These are phyloP conservation scores for Coremacera marginata DNA, from an alignment of 2,888 invertebrate species.

Conservation along the genomic window DNA sequence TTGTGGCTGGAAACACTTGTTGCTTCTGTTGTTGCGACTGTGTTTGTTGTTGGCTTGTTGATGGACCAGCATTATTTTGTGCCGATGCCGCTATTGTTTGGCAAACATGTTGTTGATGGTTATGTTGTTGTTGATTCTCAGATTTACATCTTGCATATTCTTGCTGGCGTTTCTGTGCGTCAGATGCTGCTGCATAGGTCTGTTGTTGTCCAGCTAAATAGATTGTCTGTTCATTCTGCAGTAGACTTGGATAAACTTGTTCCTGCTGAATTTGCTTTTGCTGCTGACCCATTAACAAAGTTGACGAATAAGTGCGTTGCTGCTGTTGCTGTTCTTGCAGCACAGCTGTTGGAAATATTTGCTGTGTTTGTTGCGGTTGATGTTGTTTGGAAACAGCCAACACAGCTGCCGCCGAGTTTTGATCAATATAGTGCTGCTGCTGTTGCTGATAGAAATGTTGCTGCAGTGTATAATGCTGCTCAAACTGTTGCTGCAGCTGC, in stretches of 20 bases:
- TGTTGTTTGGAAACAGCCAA: slow-evolving; percentile 50
- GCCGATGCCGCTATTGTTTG: slow-evolving; percentile 32
- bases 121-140: slow-evolving; percentile 44
- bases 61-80: slow-evolving; percentile 30
- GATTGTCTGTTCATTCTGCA: slow-evolving; percentile 22
- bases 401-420: slow-evolving; percentile 13
- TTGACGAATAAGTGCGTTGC: slow-evolving; percentile 34
- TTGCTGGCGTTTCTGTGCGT: slow-evolving; percentile 1
- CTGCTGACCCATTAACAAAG: slow-evolving; percentile 2
- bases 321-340: slow-evolving; percentile 45
- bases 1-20: slow-evolving; percentile 43
- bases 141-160: slow-evolving; percentile 16
- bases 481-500: slow-evolving; percentile 52
- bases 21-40: slow-evolving; percentile 49
- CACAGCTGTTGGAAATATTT: slow-evolving; percentile 43
- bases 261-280: background rate
- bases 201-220: slow-evolving; percentile 24
- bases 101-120: slow-evolving; percentile 14
- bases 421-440: slow-evolving; percentile 42
- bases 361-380: slow-evolving; percentile 55
- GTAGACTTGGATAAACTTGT: background rate
- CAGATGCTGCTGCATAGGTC: background rate
- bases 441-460: slow-evolving; percentile 48
- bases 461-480: slow-evolving; percentile 53
- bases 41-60: slow-evolving; percentile 34